A percentile compares a stretch with the other conserved stretches of the same genome.
Evolutionary conservation across 2,888 invertebrate species (phyloP).

Genomic region (Tenthredo distinguenda): DNA sequence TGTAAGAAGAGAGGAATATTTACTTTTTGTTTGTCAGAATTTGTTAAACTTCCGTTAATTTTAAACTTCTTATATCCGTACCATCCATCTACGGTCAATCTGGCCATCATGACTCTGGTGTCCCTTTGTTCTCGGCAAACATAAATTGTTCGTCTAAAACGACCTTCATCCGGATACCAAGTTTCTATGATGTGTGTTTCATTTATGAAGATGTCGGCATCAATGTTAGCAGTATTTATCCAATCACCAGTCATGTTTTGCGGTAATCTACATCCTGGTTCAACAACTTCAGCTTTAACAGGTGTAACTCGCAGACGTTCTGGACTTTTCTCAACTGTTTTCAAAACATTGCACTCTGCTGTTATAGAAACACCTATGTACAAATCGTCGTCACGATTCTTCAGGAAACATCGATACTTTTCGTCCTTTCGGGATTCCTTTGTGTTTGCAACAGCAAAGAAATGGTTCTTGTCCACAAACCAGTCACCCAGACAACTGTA

Average conservation of each 20-base stretch:
- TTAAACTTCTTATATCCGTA: constrained; percentile 72
- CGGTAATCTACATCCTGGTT: constrained; percentile 94
- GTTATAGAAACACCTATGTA: constrained; percentile 96
- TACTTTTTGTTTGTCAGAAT: not conserved
- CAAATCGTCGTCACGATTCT: constrained; percentile 95
- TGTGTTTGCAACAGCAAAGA: constrained; percentile 97
- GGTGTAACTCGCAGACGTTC: constrained; percentile 93
- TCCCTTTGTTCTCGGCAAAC: constrained; percentile 96
- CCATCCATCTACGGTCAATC: constrained; percentile 97
- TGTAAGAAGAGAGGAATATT: constrained; percentile 73
- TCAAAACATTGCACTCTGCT: constrained; percentile 94
- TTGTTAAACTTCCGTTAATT: not conserved
- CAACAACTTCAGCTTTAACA: constrained; percentile 93
- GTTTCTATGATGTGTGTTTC: constrained; percentile 98
- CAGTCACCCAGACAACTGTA: constrained; percentile 97
- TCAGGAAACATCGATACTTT: constrained; percentile 95
- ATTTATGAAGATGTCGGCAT: constrained; percentile 95
- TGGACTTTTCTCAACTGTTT: constrained; percentile 96
- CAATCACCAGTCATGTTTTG: constrained; percentile 96
- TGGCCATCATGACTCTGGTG: constrained; percentile 95
- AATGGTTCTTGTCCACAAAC: constrained; percentile 97
- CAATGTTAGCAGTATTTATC: constrained; percentile 98
- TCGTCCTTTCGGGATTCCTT: constrained; percentile 97
- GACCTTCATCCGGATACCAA: constrained; percentile 95
- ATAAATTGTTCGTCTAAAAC: constrained; percentile 93